Conservation (phyloP, 2,113 vertebrate genomes). For the Hyla sarda region DNA sequence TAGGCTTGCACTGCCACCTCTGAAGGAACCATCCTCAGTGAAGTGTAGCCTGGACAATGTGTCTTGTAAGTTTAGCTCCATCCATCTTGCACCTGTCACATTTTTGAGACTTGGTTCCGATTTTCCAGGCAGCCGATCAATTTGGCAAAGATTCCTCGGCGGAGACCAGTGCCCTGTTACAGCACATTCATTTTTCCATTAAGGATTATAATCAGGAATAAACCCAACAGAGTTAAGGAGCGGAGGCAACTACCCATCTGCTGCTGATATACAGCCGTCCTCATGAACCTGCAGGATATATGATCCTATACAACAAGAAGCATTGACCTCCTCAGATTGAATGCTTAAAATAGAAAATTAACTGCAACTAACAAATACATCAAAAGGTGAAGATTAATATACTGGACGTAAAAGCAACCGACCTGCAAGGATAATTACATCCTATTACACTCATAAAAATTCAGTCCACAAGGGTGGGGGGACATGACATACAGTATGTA, state of each 20-base stretch:
- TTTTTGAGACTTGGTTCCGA: conserved; percentile 35
- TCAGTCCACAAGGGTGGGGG: background rate
- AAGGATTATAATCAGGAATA: conserved; percentile 38
- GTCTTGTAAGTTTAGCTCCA: conserved; percentile 1
- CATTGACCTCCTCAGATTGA: background rate
- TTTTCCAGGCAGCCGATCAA: conserved; percentile 49
- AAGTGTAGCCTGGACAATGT: background rate
- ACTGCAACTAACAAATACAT: background rate
- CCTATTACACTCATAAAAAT: background rate
- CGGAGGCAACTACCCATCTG: background rate
- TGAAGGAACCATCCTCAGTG: background rate
- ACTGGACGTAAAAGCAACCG: background rate
- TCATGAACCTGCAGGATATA: background rate
- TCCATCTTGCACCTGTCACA: conserved; percentile 24
- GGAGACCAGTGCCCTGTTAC: conserved; percentile 21
- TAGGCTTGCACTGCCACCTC: background rate
- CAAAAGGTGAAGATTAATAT: background rate
- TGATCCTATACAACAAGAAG: background rate
- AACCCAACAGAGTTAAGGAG: background rate
- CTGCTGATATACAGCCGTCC: conserved; percentile 1
- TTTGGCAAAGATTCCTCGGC: conserved; percentile 28
- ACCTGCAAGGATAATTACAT: background rate
- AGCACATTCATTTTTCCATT: conserved; percentile 53
- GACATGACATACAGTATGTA: no score
- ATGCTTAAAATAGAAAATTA: conserved; percentile 6